Evolutionary conservation across 2,797 vertebrate genomes (phyloP).

Genomic region (Enteromius viviparus): DNA sequence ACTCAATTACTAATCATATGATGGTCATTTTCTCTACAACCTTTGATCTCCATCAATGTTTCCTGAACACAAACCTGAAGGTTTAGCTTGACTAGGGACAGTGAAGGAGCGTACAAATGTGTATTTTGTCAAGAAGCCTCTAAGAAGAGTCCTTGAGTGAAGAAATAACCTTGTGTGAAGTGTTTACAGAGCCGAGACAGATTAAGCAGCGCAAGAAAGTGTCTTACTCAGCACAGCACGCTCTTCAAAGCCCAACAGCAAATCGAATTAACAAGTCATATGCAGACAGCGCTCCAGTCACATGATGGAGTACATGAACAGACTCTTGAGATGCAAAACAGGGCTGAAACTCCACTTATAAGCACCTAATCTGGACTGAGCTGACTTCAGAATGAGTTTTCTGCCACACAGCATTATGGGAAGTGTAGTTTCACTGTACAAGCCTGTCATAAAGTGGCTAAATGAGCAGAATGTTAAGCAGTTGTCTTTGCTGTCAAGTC

Average conservation of each 20-base stretch:
- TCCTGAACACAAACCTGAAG: neutral
- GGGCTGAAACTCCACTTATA: conserved; percentile 26
- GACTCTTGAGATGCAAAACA: conserved; percentile 13
- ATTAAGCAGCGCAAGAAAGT: conserved; percentile 14
- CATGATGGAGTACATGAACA: conserved; percentile 30
- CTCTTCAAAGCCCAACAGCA: conserved; percentile 20
- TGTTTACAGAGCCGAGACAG: conserved; percentile 38
- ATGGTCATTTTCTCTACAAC: neutral
- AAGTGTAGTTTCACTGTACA: neutral
- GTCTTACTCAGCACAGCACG: conserved; percentile 28
- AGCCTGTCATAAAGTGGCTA: neutral
- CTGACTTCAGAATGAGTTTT: conserved; percentile 55
- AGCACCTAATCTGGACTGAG: conserved; percentile 48
- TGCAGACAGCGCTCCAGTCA: conserved; percentile 29
- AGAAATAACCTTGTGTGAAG: conserved; percentile 44
- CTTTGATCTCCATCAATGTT: conserved; percentile 19
- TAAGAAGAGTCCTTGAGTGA: conserved; percentile 17
- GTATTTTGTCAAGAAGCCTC: conserved; percentile 15
- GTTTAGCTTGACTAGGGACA: neutral
- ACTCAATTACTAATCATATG: neutral
- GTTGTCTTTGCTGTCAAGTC: neutral
- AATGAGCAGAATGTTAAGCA: neutral
- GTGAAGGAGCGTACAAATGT: neutral
- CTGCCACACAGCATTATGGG: neutral
- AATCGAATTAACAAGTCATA: conserved; percentile 49